A percentile compares a stretch with the other conserved stretches of the same genome.
Evolutionary conservation across 2,113 vertebrate species (phyloP).

Genomic region (Mesembrinibis cayennensis): DNA sequence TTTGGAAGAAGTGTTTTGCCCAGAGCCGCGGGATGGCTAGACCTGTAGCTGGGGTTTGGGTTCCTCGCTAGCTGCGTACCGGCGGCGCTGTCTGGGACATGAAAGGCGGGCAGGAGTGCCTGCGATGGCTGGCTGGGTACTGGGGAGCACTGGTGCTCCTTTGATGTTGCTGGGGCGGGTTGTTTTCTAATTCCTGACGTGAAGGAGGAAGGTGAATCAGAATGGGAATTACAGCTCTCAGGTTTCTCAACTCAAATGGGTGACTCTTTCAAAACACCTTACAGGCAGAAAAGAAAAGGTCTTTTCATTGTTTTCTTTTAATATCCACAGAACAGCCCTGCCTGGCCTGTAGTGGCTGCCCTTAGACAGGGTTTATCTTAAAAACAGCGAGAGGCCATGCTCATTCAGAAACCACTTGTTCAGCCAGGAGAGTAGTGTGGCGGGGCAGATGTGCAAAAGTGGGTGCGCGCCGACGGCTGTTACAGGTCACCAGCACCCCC

Average conservation of each 20-base stretch:
- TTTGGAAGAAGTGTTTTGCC: background rate
- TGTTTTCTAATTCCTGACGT: background rate
- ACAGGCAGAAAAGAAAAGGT: background rate
- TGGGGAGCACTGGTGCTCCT: background rate
- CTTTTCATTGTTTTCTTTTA: background rate
- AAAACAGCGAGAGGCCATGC: rapidly evolving
- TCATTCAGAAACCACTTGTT: background rate
- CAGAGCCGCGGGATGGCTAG: background rate
- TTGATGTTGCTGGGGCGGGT: background rate
- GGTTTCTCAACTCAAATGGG: background rate
- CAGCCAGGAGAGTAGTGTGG: background rate
- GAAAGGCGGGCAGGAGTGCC: background rate
- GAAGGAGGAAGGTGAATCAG: background rate
- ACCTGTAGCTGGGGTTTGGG: background rate
- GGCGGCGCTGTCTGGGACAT: background rate
- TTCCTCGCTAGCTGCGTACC: rapidly evolving
- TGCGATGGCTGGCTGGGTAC: background rate
- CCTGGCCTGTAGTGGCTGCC: background rate
- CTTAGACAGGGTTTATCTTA: background rate
- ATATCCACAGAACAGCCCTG: background rate
- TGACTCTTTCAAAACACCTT: background rate
- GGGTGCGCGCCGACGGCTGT: background rate
- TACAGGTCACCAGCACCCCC: background rate
- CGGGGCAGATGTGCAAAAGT: background rate
- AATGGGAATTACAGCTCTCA: background rate